Conservation (phyloP, 2,113 vertebrate species). For the Octodon degus region DNA sequence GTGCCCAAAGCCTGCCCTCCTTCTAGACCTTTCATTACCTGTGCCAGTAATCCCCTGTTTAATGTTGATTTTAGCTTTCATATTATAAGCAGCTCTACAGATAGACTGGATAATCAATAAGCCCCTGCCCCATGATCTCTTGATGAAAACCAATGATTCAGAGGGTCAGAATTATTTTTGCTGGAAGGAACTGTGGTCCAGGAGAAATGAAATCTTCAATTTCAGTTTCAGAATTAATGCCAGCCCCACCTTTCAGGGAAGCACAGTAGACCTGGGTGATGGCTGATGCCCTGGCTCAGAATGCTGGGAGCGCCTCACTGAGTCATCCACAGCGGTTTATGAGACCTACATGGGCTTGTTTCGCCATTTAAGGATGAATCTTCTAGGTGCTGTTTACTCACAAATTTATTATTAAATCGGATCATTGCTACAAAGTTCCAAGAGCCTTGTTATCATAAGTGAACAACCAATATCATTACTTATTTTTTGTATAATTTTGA, state of each 20-base stretch:
- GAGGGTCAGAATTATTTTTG: neutral
- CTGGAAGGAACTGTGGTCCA: neutral
- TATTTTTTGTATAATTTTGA: slow-evolving; percentile 11
- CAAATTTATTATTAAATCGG: slow-evolving; percentile 20
- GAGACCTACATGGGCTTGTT: neutral
- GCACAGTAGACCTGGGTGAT: neutral
- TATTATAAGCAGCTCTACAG: slow-evolving; percentile 34
- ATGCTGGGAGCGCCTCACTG: neutral
- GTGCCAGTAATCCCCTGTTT: slow-evolving; percentile 19
- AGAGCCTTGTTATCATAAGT: neutral
- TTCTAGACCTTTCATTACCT: slow-evolving; percentile 35
- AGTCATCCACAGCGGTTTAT: neutral
- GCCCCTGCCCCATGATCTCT: slow-evolving; percentile 16
- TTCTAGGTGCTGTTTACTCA: neutral
- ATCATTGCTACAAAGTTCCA: neutral
- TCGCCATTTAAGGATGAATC: neutral
- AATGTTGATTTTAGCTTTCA: slow-evolving; percentile 57
- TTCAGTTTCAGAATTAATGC: slow-evolving; percentile 14
- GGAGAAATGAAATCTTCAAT: neutral
- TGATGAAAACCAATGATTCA: neutral
- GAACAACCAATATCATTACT: neutral
- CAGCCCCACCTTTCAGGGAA: neutral
- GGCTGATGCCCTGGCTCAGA: neutral
- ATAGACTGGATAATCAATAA: neutral
- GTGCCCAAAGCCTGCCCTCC: neutral